Conservation (phyloP, 2,113 vertebrate genomes). For the Anseranas semipalmata region DNA sequence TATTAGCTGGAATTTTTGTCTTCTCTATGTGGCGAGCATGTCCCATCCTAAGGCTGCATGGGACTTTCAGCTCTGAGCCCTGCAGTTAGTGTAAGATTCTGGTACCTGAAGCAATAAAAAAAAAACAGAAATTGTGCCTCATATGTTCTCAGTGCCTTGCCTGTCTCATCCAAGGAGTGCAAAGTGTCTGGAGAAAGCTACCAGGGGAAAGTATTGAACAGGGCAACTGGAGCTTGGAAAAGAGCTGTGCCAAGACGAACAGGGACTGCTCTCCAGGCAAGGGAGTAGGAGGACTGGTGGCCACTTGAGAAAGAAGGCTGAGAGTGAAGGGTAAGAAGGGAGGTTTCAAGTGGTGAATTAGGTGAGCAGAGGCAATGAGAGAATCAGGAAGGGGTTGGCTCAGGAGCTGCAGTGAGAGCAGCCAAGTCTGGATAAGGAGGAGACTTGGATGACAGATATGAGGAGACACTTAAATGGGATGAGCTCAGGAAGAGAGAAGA, state of each 20-base stretch:
- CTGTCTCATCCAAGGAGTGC: background rate
- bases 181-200: background rate
- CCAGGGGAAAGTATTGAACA: background rate
- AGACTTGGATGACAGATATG: background rate
- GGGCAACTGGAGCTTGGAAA: background rate
- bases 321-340: background rate
- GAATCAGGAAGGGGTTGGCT: fast-evolving
- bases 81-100: background rate
- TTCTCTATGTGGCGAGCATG: background rate
- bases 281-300: background rate
- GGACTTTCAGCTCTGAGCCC: background rate
- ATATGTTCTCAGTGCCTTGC: background rate
- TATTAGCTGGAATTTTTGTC: background rate
- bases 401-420: background rate
- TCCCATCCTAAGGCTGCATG: background rate
- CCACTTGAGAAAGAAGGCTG: background rate
- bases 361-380: background rate
- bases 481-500: background rate
- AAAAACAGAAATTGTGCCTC: too few species aligned
- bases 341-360: background rate
- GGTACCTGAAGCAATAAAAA: too few species aligned
- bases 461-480: background rate
- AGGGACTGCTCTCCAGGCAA: background rate
- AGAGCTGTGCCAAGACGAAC: background rate
- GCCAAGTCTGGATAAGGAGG: background rate